A percentile compares a stretch with the other conserved stretches of the same genome.
Conservation (phyloP, 2,888 invertebrate species). For the Andrena trimmerana region DNA sequence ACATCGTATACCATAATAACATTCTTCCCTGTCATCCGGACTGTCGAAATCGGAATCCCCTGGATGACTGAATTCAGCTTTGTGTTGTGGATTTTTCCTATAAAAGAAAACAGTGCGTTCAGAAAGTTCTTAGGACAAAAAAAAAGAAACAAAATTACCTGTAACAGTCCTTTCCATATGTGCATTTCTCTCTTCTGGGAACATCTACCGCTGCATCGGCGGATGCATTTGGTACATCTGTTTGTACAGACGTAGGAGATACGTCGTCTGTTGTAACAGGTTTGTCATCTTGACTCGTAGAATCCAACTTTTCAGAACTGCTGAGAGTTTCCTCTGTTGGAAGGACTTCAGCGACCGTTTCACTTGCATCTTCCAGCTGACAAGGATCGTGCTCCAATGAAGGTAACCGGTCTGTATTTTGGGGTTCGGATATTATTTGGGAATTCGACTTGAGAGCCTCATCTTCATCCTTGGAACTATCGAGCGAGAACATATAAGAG, state of each 20-base stretch:
- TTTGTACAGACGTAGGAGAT: background rate
- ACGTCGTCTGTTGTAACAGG: background rate
- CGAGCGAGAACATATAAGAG: background rate
- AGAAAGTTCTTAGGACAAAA: background rate
- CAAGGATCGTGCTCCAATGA: background rate
- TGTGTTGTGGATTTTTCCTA: constrained; percentile 88
- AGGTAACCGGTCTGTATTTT: background rate
- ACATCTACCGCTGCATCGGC: background rate
- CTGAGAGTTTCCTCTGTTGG: background rate
- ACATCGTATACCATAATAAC: constrained; percentile 88
- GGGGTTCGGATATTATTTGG: background rate
- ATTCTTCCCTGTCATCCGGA: constrained; percentile 85
- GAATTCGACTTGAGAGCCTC: background rate
- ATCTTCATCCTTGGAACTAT: background rate
- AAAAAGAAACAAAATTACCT: constrained; percentile 84
- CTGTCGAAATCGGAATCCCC: constrained; percentile 87
- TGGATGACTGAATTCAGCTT: constrained; percentile 88
- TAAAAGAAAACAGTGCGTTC: constrained; percentile 58
- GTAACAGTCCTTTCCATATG: constrained; percentile 89
- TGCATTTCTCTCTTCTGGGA: constrained; percentile 86
- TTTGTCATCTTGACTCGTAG: background rate
- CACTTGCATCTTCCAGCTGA: background rate
- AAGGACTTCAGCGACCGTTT: background rate
- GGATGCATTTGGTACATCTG: background rate
- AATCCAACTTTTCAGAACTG: background rate